Evolutionary conservation across 2,797 vertebrate species (phyloP), one percentile per base, ranked within the genome.

Genomic region (Carduelis carduelis): DNA sequence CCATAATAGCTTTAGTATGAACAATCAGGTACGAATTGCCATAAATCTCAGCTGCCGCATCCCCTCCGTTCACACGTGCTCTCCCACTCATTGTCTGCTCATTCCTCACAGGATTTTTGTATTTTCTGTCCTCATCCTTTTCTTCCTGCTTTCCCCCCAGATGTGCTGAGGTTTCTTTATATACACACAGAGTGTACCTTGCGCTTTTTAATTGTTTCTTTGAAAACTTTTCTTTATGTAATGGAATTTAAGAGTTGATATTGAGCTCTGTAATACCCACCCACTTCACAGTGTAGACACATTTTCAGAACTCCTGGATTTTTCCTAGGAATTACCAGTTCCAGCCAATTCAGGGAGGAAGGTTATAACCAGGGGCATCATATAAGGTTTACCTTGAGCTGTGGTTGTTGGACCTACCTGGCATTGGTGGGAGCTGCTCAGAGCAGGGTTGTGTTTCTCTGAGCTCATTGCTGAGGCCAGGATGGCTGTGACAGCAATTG

Each of bases 1-100:
- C 99, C 98, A 98, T 99, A 99, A 99, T 99, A 99, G 99, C 99
- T 99, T 99, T 99, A 99, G 99, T 99, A 99, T 99, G 99, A 99
- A 99, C 99, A 99, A 98, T 99, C 99, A 99, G 97, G 99, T 99
- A 99, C 98, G 98, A 99, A 99, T 99, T 97, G 98, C 98, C 98
- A 99, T 99, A 99, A 99, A 99, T 99, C 99, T 99, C 98, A 98
- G 98, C 97, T 97, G 98, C 98, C 98, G 95, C 98, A 98, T 98
- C 98, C 98, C 98, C 98, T 98, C 98, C 97, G 94, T 98, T 98
- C 98, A 97, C 96, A 97, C 86, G 3, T 81, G 66, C 83, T 91
- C 12, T 70, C 84, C 93, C 11, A 18, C 56, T 41, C 50, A 5
- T 79, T 71, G 84, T 78, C 89, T 61, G 71, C 50, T 83, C 46